phyloP scores from a whole-genome alignment of 2,888 invertebrate genomes.

The Thumatha senex region DNA sequence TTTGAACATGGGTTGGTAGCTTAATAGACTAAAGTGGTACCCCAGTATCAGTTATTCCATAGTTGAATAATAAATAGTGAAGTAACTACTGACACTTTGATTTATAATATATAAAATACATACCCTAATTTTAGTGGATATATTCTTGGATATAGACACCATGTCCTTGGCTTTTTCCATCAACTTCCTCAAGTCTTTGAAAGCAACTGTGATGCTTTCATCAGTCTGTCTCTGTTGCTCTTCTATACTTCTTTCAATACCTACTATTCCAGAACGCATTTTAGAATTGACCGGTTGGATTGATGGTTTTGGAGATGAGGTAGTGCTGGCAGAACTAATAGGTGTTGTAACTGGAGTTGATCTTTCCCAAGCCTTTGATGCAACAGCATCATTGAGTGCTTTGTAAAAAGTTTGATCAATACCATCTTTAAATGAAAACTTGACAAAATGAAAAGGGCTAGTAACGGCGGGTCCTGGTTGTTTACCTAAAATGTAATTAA shows the following conservation, averaged over 20 bases:
- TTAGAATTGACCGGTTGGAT: constrained; percentile 81
- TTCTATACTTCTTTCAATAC: constrained; percentile 96
- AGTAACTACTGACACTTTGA: no score
- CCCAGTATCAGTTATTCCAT: no score
- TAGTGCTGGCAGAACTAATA: constrained; percentile 41
- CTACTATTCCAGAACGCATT: constrained; percentile 94
- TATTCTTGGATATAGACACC: constrained; percentile 95
- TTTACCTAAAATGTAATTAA: constrained; percentile 73
- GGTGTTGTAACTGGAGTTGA: constrained; percentile 48
- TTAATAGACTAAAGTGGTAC: no score
- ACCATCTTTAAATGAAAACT: constrained; percentile 94
- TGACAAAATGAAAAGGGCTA: constrained; percentile 89
- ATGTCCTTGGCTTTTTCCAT: constrained; percentile 99
- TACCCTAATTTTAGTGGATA: constrained; percentile 95
- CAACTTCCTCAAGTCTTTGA: constrained; percentile 96
- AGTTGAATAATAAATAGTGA: no score
- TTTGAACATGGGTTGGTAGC: no score
- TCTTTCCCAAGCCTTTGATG: constrained; percentile 86
- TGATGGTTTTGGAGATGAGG: constrained; percentile 47
- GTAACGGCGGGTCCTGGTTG: constrained; percentile 89
- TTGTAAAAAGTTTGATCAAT: constrained; percentile 85
- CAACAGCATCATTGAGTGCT: constrained; percentile 85
- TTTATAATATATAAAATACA: constrained; percentile 26
- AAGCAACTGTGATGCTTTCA: constrained; percentile 95
- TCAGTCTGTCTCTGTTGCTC: constrained; percentile 96